phyloP scores from a whole-genome alignment of 2,888 invertebrate genomes.

The Caradrina clavipalpis region DNA sequence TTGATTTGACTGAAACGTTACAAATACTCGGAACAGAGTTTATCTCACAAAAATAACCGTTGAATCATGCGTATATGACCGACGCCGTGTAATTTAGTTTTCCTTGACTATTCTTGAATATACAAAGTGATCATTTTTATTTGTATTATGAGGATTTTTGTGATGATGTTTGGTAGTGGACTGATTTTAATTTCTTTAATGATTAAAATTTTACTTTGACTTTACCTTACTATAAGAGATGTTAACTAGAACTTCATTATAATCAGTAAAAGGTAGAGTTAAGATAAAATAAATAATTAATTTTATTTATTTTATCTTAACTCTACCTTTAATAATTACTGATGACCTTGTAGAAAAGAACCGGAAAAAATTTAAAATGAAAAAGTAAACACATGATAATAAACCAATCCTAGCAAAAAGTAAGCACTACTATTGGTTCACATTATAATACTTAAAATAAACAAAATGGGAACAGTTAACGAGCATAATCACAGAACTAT shows the following conservation, averaged over 20 bases:
- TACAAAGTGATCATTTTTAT: conserved; percentile 9
- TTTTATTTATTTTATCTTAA: no score
- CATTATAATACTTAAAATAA: background rate
- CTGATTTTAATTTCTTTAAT: background rate
- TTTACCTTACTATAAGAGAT: background rate
- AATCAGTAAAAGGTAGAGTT: background rate
- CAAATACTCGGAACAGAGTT: conserved; percentile 57
- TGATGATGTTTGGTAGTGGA: background rate
- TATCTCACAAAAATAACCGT: conserved; percentile 57
- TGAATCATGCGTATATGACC: conserved; percentile 51
- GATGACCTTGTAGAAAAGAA: background rate
- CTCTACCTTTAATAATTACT: no score
- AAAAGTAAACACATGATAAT: background rate
- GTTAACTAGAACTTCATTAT: background rate
- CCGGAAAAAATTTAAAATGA: background rate
- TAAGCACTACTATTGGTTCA: background rate
- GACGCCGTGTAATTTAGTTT: conserved; percentile 38
- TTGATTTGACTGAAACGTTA: conserved; percentile 40
- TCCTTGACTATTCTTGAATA: conserved; percentile 39
- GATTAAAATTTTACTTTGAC: background rate
- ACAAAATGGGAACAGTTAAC: background rate
- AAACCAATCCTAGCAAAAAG: background rate
- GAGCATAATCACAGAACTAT: conserved; percentile 1
- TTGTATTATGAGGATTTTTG: background rate
- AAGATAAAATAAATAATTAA: background rate